Percentiles rank a stretch among this genome's conserved stretches.
phyloP scores from a whole-genome alignment of 2,888 invertebrate species.

The Drosophila fulvimacula region DNA sequence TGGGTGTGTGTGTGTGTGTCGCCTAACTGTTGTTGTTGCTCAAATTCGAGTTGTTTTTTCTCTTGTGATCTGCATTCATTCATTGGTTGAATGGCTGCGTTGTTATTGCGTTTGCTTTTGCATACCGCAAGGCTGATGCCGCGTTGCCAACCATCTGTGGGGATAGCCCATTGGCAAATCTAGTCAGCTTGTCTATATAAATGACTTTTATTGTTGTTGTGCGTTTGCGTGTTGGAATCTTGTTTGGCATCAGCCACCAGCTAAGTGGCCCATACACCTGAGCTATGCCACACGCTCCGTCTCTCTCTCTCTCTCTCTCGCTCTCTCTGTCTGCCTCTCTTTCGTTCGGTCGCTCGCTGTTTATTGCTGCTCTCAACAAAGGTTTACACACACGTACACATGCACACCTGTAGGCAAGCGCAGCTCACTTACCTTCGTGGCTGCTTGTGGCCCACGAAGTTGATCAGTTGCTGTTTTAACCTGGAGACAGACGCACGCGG shows the following conservation, averaged over 20 bases:
- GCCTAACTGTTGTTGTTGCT: conserved; percentile 32
- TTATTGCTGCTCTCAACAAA: conserved; percentile 27
- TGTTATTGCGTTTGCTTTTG: conserved; percentile 6
- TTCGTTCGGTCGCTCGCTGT: conserved; percentile 3
- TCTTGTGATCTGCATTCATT: conserved; percentile 31
- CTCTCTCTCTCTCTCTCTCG: background rate
- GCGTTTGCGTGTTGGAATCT: conserved; percentile 77
- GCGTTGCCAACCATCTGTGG: conserved; percentile 55
- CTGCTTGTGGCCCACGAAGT: conserved; percentile 65
- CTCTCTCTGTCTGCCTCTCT: background rate
- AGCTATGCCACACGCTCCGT: conserved; percentile 35
- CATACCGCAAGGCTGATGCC: conserved; percentile 47
- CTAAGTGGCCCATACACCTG: conserved; percentile 61
- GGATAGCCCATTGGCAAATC: conserved; percentile 57
- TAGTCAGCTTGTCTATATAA: conserved; percentile 23
- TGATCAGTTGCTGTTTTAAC: conserved; percentile 74
- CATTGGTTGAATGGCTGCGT: conserved; percentile 16
- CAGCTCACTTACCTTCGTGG: conserved; percentile 73
- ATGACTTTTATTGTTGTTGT: conserved; percentile 31
- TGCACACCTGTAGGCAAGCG: conserved; percentile 44
- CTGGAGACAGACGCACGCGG: conserved; percentile 66
- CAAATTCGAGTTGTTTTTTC: background rate
- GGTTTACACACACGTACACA: conserved; percentile 20
- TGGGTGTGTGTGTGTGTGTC: conserved; percentile 7
- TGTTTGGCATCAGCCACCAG: conserved; percentile 57